A percentile compares a stretch with the other conserved stretches of the same genome.
phyloP scores from a whole-genome alignment of 2,797 vertebrate species.

The Myotis vivesi region DNA sequence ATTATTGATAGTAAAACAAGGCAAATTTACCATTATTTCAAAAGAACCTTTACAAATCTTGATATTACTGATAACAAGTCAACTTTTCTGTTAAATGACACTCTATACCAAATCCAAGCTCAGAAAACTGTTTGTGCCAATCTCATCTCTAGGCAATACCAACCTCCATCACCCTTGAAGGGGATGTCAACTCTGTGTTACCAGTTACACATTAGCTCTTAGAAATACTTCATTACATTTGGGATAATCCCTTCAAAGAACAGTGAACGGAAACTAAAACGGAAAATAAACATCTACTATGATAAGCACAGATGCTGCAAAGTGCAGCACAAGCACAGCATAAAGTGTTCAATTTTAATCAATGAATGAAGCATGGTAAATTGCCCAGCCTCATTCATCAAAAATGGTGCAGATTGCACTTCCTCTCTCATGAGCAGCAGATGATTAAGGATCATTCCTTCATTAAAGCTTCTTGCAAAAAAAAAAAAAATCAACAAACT shows the following conservation, averaged over 20 bases:
- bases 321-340: slow-evolving; percentile 48
- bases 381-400: slow-evolving; percentile 64
- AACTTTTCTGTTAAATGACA: background rate
- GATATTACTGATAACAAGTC: background rate
- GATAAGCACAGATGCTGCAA: slow-evolving; percentile 73
- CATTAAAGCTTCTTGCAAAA: slow-evolving; percentile 72
- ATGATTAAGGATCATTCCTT: slow-evolving; percentile 77
- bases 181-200: background rate
- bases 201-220: slow-evolving; percentile 13
- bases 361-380: slow-evolving; percentile 73
- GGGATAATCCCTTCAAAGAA: slow-evolving; percentile 41
- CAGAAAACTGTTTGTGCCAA: background rate
- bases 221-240: background rate
- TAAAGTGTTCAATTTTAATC: slow-evolving; percentile 51
- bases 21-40: background rate
- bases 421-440: slow-evolving; percentile 60
- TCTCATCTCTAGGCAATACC: background rate
- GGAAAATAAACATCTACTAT: background rate
- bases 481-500: slow-evolving; percentile 25
- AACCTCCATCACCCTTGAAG: accelerated
- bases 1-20: background rate
- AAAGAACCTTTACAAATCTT: background rate
- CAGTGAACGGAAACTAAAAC: background rate
- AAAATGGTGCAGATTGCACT: slow-evolving; percentile 62
- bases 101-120: background rate